Percentiles rank a stretch among this genome's conserved stretches.
Evolutionary conservation across 2,888 invertebrate genomes (phyloP).

Genomic region (Pammene fasciana): DNA sequence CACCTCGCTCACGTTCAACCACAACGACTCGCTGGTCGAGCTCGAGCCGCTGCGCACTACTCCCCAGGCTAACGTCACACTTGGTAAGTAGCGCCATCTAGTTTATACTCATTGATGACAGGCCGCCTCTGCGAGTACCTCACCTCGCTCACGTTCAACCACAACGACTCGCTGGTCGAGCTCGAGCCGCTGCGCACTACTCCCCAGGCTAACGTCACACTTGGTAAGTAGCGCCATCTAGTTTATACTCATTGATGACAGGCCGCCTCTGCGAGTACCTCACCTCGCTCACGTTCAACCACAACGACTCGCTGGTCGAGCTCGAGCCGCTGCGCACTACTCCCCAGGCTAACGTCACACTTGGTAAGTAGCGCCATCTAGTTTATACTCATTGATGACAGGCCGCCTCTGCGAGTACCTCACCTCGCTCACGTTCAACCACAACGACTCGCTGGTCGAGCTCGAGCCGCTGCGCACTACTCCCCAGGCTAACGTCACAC

Average conservation of each 20-base stretch:
- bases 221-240: constrained; percentile 69
- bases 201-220: constrained; percentile 96
- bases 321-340: constrained; percentile 94
- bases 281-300: constrained; percentile 95
- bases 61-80: too few species aligned
- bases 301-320: constrained; percentile 96
- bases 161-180: constrained; percentile 96
- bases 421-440: constrained; percentile 95
- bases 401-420: constrained; percentile 98
- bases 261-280: constrained; percentile 98
- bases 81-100: too few species aligned
- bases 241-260: neutral
- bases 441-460: constrained; percentile 96
- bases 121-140: constrained; percentile 98
- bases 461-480: constrained; percentile 94
- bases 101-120: neutral
- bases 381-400: neutral
- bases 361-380: constrained; percentile 69
- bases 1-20: too few species aligned
- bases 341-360: constrained; percentile 96
- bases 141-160: constrained; percentile 95
- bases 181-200: constrained; percentile 94
- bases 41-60: too few species aligned
- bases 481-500: constrained; percentile 96
- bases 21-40: too few species aligned